Evolutionary conservation across 2,113 vertebrate species (phyloP), one percentile per base, ranked within the genome.

Genomic region (Pseudopipra pipra): DNA sequence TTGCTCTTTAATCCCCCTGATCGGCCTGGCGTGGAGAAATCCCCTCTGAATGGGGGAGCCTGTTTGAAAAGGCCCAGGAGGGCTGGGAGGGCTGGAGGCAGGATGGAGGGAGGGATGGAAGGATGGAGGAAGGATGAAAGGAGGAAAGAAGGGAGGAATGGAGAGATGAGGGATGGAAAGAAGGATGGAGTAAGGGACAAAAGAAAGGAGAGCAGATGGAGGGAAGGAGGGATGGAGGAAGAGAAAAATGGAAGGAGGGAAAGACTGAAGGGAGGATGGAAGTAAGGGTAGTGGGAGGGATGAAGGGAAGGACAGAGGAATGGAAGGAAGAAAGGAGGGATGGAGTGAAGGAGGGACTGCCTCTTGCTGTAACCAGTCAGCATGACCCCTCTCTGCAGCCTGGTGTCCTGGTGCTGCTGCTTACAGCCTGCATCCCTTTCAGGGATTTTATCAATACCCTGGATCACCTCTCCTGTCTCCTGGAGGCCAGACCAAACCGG

Each of bases 1-100:
- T 99, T 98, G 98, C 97, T 98, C 97, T 98, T 96, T 98, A 98
- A 99, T 98, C 98, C 98, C 93, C 97, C 98, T 99, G 98, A 99
- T 98, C 98, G 97, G 95, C 98, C 97, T 98, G 98, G 98, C 98
- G 98, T 98, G 98, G 98, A 98, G 98, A 98, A 98, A 98, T 98
- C 98, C 98, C 97, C 90, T 98, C 98, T 98, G 98, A 98, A 98
- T 98, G 94, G 97, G 96, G 93, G 94, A 97, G 85, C 95, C 97
- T 93, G 97, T 97, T 97, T 98, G 95, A 98, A 97, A 98, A 97
- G 96, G 97, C 67, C 95, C 52, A 28, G 92, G 83, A 85, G 43
- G 89, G 39, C 41, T 78, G 75, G 79, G 52, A 78, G 91, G 67
- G 81, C 15, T 73, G 41, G 37, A 84, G 59, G 35, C 49, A 85